Evolutionary conservation across 64 coral and sea anemone species (phyloP).

Genomic region (Anthopleura sola): DNA sequence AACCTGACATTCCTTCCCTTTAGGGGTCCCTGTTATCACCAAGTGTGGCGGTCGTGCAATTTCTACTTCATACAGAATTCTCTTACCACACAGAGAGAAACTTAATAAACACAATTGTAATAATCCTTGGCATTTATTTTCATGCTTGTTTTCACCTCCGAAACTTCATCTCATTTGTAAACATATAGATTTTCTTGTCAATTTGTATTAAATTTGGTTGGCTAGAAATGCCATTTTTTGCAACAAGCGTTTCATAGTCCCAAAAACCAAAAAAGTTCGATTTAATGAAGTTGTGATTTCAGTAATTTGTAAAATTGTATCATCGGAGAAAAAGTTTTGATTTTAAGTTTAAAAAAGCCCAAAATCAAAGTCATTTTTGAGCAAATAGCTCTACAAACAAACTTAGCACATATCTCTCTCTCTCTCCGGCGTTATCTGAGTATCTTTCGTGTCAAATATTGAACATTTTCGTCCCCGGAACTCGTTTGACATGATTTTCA

Average conservation of each 20-base stretch:
- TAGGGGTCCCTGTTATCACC: background rate
- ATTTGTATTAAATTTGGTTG: background rate
- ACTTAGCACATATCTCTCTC: background rate
- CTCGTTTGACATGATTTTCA: background rate
- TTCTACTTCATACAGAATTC: background rate
- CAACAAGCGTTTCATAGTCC: background rate
- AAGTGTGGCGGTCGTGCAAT: background rate
- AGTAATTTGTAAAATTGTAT: too few species aligned
- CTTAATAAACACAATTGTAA: background rate
- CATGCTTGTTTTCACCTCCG: background rate
- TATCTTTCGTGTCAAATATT: background rate
- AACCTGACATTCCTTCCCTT: too few species aligned
- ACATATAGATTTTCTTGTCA: constrained; percentile 8
- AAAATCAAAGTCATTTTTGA: background rate
- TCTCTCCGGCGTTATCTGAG: background rate
- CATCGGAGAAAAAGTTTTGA: background rate
- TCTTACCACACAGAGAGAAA: background rate
- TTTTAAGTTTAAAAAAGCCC: background rate
- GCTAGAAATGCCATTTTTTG: background rate
- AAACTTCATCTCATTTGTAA: background rate
- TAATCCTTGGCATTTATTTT: background rate
- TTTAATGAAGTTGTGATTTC: background rate
- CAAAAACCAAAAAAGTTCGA: too few species aligned
- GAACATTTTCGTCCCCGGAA: background rate
- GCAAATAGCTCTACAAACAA: background rate